These are phyloP conservation scores for Cryptomyrus ogoouensis DNA, from an alignment of 2,113 vertebrate genomes.

Conservation along the genomic window DNA sequence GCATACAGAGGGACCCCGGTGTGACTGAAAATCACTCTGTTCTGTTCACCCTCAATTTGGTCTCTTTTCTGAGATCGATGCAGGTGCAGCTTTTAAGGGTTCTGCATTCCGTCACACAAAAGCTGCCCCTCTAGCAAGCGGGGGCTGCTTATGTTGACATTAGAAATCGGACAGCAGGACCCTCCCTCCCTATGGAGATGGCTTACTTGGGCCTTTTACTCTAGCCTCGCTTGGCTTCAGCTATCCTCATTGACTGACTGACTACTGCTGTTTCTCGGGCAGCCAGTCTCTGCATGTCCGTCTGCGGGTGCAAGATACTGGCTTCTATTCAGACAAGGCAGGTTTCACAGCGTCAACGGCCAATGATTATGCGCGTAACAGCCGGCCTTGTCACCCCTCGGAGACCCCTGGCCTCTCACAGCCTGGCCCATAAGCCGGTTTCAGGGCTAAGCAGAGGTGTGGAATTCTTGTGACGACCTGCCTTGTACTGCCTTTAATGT, in stretches of 20 bases:
- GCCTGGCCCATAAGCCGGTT: background rate
- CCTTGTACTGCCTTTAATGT: background rate
- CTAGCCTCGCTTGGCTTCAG: background rate
- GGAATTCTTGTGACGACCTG: background rate
- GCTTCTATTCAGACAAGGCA: background rate
- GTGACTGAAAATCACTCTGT: background rate
- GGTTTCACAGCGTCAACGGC: background rate
- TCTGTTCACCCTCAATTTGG: background rate
- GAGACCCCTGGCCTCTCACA: background rate
- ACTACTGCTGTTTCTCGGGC: background rate
- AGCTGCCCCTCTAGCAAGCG: background rate
- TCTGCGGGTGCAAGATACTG: background rate
- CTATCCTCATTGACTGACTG: background rate
- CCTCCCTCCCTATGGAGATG: background rate
- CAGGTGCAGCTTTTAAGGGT: background rate
- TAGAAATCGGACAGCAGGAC: background rate
- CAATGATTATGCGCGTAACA: background rate
- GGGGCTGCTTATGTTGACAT: background rate
- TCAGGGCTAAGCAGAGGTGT: background rate
- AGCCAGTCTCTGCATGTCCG: background rate
- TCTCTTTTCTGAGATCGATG: background rate
- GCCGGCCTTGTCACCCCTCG: background rate
- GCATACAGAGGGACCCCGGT: background rate
- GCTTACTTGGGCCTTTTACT: background rate
- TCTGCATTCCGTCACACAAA: background rate